Base-by-base conservation (phyloP, 1,140 invertebrate genomes). In the Triops longicaudatus region DNA sequence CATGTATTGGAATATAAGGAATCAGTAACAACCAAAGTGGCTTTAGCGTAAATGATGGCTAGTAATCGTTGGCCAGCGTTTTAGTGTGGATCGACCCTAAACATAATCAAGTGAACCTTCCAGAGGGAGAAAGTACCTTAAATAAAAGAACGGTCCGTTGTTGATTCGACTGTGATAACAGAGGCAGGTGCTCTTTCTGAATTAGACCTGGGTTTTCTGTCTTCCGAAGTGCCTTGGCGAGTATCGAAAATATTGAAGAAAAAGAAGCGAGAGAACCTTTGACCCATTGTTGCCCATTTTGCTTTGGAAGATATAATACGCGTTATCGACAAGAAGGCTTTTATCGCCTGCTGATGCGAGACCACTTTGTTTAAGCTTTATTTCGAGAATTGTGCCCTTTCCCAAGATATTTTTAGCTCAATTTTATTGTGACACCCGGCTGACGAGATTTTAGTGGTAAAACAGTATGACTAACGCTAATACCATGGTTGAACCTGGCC, bases 151-250 rank as follows among this genome's bases (percentile, higher is more conserved):
- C 22, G 50, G 22, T 6, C n/a, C 50, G 50, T 63, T 63, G 50
- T 63, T 63, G 50, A 63, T 63, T 63, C 50, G 50, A 12, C 50
- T 63, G 50, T 63, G 50, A 63, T 63, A 63, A 63, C 50, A 63
- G 50, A 63, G 50, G 50, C 50, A 63, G 50, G 50, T 63, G 50
- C 50, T 63, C 17, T 63, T 17, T 22, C 50, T 63, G 50, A 63
- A 63, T 63, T 63, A 63, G 22, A 22, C 14, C 50, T 63, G 14
- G 50, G 9, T 63, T 63, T 63, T 17, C 50, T 63, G 50, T 63
- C 50, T 63, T 22, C n/a, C 50, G 31, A 63, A 63, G 50, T 63
- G 50, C 50, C 50, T 63, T 63, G n/a, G 17, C 50, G n/a, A 63
- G 50, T 63, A n/a, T 63, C 50, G 50, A 14, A 6, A 12, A 17